Base-by-base conservation (phyloP, 2,888 invertebrate genomes). In the Alloscopus bannaensis region DNA sequence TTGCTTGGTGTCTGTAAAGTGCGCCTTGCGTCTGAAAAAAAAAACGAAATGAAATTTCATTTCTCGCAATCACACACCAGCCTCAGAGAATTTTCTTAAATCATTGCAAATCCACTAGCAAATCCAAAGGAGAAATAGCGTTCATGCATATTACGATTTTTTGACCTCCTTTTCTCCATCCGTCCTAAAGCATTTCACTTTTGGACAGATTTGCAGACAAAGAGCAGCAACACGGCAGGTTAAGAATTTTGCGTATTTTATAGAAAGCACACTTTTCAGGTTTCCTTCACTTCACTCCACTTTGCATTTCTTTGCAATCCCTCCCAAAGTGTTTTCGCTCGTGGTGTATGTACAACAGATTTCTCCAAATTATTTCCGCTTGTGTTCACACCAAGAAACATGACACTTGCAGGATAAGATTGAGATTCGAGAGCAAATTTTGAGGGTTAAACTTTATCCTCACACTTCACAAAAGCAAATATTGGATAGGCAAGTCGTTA, bases 351-450 rank as follows among this genome's bases (percentile, higher is more conserved):
- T 36, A 55, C 26, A 24, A 26, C 24, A 24, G 13, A 13, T 47
- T 55, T 26, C 4, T 13, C 4, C 3, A 55, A 24, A 55, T 55
- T 20, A 55, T 55, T 55, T 55, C 55, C 55, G n/a, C 20, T 55
- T 55, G 26, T 26, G 28, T 55, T 55, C 55, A 55, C 55, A 2
- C 28, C 13, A 36, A 36, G 13, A 36, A 36, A 36, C 28, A 55
- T 55, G 24, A 55, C 26, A 24, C 28, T 55, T 55, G 24, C 28
- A 26, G 36, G 36, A 36, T 36, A 13, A 36, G 13, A 36, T 6
- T 36, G 8, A 36, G 6, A 8, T 13, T 36, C 6, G 36, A 6
- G 13, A 36, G 13, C 36, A 6, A 36, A 36, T 36, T 36, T 13
- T 36, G 36, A 36, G 36, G 13, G 6, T 36, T 13, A 36, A 8